Evolutionary conservation across 1,140 invertebrate genomes (phyloP), one percentile per base, ranked within the genome.

Genomic region (Drosophila tani): DNA sequence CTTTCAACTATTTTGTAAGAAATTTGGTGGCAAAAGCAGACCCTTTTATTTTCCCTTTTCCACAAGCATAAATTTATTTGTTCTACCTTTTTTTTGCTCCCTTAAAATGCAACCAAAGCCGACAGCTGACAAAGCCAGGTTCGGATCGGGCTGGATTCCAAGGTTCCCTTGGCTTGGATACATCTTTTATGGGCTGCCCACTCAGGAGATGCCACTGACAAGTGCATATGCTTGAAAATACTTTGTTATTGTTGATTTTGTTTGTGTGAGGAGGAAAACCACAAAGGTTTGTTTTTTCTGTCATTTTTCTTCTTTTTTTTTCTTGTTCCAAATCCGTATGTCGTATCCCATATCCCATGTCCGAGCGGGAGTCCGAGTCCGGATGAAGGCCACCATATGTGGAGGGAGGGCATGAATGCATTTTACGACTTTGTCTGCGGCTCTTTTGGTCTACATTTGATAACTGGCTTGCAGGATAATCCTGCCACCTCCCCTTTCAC

Each of bases 251-350:
- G 67, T 70, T 70, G 67, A 70, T 56, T 70, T 40, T 70, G 17
- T 35, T 27, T 12, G n/a, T 41, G 17, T 47, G 19, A 32, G 43
- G 40, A 11, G 35, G 8, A 17, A 41, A 46, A 51, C 45, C 59
- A 58, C 80, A 82, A 79, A 75, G 69, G 64, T 49, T 69, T 70
- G 69, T 43, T 69, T 57, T 64, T 17, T 56, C n/a, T 29, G n/a
- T 19, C 21, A 35, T 19, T 55, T 55, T 35, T 27, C 50, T 63
- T 17, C 29, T 41, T 11, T 51, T 17, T 38, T 41, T 11, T 51
- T 19, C 32, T 43, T 45, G 32, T 49, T 38, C 66, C 53, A 24
- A 47, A 24, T 59, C 47, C 24, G 43, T 40, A 27, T 32, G 19
- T 57, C 35, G 55, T 57, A 51, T 43, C 15, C 55, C 17, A 19